Evolutionary conservation across 2,888 invertebrate species (phyloP), one percentile per base, ranked within the genome.

Genomic region (Tuberolachnus salignus): DNA sequence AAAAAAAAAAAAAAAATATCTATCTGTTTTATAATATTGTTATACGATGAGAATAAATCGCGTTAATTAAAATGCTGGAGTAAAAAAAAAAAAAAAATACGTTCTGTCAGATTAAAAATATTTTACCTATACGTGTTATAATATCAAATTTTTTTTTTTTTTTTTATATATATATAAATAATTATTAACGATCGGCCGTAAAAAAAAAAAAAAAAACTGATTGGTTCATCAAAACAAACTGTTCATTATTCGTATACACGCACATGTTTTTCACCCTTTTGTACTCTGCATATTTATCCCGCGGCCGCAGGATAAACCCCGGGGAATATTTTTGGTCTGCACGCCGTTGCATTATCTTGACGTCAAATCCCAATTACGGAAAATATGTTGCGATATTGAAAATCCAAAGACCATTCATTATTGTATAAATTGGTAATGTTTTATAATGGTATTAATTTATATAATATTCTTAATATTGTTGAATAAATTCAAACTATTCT

Each of bases 31-130:
- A 34, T 34, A 34, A 46, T 19, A 23, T 49, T 10, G 19, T 53
- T 44, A 23, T 23, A 23, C 49, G 34, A 49, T 49, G 49, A 59
- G 9, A 34, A 34, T 34, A 9, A 34, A 14, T n/a, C 19, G 61
- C 16, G 49, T 72, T 72, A 72, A 72, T 72, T 72, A 72, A 72
- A 59, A 70, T 51, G 44, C 55, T 55, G 42, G 42, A 42, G 69
- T 16, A 10, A 9, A 6, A 34, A 34, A 34, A 34, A 34, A 34
- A 26, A 26, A 42, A 44, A 16, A 23, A 59, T 16, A 1, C 16
- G n/a, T 21, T n/a, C 61, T 73, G 61, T 21, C 61, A 51, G 61
- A 61, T 63, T 51, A 61, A 72, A 73, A 73, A 51, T 51, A 16
- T 63, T 26, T 34, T 23, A 21, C 23, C n/a, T n/a, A n/a, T n/a